Conservation (phyloP, 30 jellyfish, hydroid and myxozoan genomes). For the Aurelia coerulea region DNA sequence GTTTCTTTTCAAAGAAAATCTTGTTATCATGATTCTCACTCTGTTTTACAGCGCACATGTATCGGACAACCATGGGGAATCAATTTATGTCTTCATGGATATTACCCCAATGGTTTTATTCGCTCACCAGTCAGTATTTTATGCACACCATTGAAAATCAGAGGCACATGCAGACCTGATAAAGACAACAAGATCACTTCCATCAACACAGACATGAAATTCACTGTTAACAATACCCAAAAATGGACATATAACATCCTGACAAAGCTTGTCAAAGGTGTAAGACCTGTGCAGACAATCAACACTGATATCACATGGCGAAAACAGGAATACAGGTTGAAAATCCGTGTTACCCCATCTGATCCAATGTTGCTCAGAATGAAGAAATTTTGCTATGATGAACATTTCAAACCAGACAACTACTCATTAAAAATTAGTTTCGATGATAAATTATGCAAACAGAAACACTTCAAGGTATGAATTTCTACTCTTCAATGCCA, state of each 20-base stretch:
- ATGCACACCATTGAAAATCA: slow-evolving; percentile 43
- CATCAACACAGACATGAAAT: slow-evolving; percentile 6
- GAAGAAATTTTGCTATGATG: slow-evolving; percentile 59
- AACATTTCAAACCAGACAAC: slow-evolving; percentile 57
- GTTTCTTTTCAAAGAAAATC: no score
- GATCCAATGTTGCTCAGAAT: slow-evolving; percentile 44
- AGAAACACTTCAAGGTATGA: slow-evolving; percentile 38
- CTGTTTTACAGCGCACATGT: slow-evolving; percentile 39
- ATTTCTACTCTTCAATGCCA: background rate
- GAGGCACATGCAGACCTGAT: slow-evolving; percentile 49
- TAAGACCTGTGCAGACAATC: slow-evolving; percentile 19
- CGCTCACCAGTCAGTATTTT: slow-evolving; percentile 32
- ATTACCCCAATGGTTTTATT: slow-evolving; percentile 21
- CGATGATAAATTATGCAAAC: slow-evolving; percentile 57
- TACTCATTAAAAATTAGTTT: slow-evolving; percentile 32
- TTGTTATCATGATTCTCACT: no score
- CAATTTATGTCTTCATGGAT: slow-evolving; percentile 63
- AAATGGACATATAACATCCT: slow-evolving; percentile 14
- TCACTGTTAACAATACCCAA: slow-evolving; percentile 11
- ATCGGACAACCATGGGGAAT: slow-evolving; percentile 75
- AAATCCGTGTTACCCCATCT: slow-evolving; percentile 34
- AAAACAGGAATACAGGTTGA: slow-evolving; percentile 20
- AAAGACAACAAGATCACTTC: slow-evolving; percentile 10
- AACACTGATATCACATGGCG: slow-evolving; percentile 26
- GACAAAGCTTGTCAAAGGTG: slow-evolving; percentile 7